Percentiles rank a stretch among this genome's conserved stretches.
Conservation (phyloP, 1,140 invertebrate genomes). For the Drosophila funebris region DNA sequence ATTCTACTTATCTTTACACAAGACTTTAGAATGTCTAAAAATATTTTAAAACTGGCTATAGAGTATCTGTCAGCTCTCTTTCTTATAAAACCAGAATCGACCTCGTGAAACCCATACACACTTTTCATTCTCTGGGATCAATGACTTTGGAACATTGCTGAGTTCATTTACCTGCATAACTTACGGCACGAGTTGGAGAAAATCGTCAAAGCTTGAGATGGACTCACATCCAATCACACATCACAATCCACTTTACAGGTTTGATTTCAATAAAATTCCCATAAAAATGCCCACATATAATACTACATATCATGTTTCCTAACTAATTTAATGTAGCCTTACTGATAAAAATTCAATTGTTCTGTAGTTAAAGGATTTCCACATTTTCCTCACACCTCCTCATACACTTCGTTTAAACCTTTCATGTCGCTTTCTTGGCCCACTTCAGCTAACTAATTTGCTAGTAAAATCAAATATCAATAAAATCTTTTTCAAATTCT, state of each 20-base stretch:
- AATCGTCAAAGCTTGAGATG: neutral
- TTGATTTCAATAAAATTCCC: slow-evolving; percentile 7
- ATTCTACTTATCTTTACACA: too few species aligned
- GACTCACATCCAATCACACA: neutral
- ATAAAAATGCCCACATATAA: slow-evolving; percentile 12
- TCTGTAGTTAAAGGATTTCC: neutral
- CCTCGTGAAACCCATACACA: neutral
- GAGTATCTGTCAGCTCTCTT: neutral
- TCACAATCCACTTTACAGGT: neutral
- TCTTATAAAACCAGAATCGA: too few species aligned
- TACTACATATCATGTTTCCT: neutral
- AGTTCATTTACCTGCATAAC: slow-evolving; percentile 6
- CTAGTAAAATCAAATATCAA: slow-evolving; percentile 67
- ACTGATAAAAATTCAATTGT: neutral
- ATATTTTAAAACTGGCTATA: too few species aligned
- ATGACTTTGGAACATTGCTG: neutral
- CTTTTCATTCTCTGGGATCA: neutral
- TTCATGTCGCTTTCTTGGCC: neutral
- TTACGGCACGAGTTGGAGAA: neutral
- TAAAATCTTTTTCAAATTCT: slow-evolving; percentile 37
- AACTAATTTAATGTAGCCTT: neutral
- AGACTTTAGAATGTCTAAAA: too few species aligned
- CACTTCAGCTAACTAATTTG: slow-evolving; percentile 51
- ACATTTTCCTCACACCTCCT: neutral
- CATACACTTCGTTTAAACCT: neutral